A percentile compares a stretch with the other conserved stretches of the same genome.
Conservation (phyloP, 1,140 invertebrate genomes). For the Trichomalopsis sarcophagae region DNA sequence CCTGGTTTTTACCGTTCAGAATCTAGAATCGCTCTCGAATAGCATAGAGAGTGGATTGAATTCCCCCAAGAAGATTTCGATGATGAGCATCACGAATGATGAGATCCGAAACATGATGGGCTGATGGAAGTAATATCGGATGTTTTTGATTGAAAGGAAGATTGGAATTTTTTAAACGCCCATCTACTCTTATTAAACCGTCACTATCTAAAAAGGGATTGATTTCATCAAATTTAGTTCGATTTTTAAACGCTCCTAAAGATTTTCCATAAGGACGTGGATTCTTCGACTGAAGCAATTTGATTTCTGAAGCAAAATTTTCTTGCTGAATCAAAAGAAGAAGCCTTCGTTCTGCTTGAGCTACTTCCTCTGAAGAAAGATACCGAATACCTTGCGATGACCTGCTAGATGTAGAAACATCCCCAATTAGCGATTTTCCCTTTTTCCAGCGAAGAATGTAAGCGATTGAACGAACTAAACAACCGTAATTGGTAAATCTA, state of each 20-base stretch:
- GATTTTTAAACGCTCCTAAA: neutral
- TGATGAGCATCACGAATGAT: slow-evolving; percentile 32
- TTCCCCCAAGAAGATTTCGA: slow-evolving; percentile 8
- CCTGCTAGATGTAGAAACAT: neutral
- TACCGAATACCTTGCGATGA: neutral
- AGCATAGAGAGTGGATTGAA: neutral
- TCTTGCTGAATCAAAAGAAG: neutral
- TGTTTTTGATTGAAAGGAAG: slow-evolving; percentile 2
- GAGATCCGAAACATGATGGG: neutral
- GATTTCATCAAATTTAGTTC: neutral
- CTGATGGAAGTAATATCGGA: slow-evolving; percentile 21
- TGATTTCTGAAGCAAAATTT: neutral
- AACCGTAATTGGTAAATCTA: neutral
- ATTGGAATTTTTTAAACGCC: neutral
- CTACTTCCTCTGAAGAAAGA: neutral
- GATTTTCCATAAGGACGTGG: no score
- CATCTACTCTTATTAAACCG: slow-evolving; percentile 18
- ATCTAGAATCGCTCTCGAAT: no score
- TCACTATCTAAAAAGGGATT: slow-evolving; percentile 13
- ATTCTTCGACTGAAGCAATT: neutral
- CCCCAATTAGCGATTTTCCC: neutral
- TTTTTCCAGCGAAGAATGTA: neutral
- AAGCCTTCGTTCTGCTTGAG: neutral
- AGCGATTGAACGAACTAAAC: neutral
- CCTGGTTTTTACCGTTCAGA: slow-evolving; percentile 5